These are phyloP conservation scores for Huso huso DNA, from an alignment of 2,797 vertebrate genomes.

Conservation along the genomic window DNA sequence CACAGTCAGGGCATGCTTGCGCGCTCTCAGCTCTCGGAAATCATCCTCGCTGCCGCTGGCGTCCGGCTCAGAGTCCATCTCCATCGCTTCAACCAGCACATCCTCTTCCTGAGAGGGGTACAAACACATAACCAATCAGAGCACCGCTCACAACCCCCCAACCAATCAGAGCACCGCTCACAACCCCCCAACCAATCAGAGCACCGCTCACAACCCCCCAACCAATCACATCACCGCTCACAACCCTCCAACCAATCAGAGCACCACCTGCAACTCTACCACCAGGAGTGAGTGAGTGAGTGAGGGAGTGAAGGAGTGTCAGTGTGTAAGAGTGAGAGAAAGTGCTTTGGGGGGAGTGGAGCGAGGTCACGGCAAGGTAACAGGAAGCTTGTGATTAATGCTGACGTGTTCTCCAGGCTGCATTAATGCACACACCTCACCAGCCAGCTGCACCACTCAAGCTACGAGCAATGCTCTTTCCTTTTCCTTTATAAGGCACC, in stretches of 20 bases:
- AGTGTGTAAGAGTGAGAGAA: constrained; percentile 5
- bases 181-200: background rate
- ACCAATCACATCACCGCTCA: background rate
- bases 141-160: background rate
- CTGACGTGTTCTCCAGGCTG: constrained; percentile 70
- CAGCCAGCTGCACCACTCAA: constrained; percentile 4
- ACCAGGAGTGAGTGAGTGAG: background rate
- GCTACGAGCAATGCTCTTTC: background rate
- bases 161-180: background rate
- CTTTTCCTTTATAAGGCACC: constrained; percentile 20
- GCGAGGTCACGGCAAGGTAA: constrained; percentile 28
- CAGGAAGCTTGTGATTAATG: constrained; percentile 74
- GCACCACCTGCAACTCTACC: background rate
- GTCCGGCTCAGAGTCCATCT: constrained; percentile 71
- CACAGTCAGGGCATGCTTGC: constrained; percentile 60
- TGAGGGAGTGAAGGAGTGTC: background rate
- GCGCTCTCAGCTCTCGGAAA: constrained; percentile 72
- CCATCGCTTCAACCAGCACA: constrained; percentile 81
- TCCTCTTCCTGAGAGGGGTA: constrained; percentile 64
- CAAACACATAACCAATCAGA: background rate
- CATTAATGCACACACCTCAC: constrained; percentile 68
- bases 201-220: background rate
- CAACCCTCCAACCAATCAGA: background rate
- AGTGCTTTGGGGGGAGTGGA: constrained; percentile 1
- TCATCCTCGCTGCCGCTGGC: constrained; percentile 75